Percentiles rank a stretch among this genome's conserved stretches.
phyloP scores from a whole-genome alignment of 2,113 vertebrate species.

The Oncorhynchus mykiss region DNA sequence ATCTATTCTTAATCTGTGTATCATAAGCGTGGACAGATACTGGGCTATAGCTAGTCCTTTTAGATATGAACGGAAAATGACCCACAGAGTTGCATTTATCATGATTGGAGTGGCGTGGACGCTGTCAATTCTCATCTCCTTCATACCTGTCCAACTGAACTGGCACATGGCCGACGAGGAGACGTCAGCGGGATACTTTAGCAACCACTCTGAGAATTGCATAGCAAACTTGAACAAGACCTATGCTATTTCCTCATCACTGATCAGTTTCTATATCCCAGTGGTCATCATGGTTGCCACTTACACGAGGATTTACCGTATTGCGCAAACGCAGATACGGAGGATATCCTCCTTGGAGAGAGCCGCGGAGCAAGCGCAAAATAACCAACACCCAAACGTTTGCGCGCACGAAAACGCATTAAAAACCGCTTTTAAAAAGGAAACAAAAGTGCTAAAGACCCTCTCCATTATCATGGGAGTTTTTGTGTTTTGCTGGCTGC shows the following conservation, averaged over 20 bases:
- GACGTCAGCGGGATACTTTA: slow-evolving; percentile 16
- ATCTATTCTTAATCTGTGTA: slow-evolving; percentile 76
- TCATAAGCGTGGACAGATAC: slow-evolving; percentile 83
- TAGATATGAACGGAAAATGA: slow-evolving; percentile 79
- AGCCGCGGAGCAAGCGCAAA: slow-evolving; percentile 67
- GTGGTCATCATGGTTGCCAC: slow-evolving; percentile 82
- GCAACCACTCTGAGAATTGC: slow-evolving; percentile 55
- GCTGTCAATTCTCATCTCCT: slow-evolving; percentile 78
- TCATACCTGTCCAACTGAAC: slow-evolving; percentile 79
- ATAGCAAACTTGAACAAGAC: slow-evolving; percentile 77
- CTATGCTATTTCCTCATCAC: slow-evolving; percentile 78
- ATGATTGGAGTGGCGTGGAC: slow-evolving; percentile 76
- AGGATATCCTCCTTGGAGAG: slow-evolving; percentile 78
- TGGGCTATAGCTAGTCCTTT: slow-evolving; percentile 83
- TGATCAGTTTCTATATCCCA: slow-evolving; percentile 79
- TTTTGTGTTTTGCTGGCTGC: slow-evolving; percentile 77
- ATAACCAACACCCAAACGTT: slow-evolving; percentile 39
- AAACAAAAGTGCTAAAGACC: slow-evolving; percentile 80
- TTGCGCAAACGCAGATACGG: slow-evolving; percentile 82
- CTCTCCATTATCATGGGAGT: slow-evolving; percentile 76
- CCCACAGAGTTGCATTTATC: slow-evolving; percentile 71
- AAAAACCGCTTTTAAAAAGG: slow-evolving; percentile 78
- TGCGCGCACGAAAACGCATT: slow-evolving; percentile 68
- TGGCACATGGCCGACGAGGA: slow-evolving; percentile 75
- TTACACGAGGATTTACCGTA: slow-evolving; percentile 81